Base-by-base conservation (phyloP, 2,113 vertebrate species). In the Eolophus roseicapilla region DNA sequence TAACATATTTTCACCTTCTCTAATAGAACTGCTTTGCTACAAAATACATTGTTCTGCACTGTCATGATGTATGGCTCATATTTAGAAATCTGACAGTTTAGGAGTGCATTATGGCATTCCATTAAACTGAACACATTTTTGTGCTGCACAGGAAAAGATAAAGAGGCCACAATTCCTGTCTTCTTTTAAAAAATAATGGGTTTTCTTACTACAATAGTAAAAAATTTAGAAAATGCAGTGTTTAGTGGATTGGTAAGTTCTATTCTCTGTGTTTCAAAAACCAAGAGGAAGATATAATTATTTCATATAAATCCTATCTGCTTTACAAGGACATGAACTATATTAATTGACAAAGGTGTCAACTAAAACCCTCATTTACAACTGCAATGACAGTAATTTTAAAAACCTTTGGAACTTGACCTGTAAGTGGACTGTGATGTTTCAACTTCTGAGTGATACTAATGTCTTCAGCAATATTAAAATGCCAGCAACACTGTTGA, bases 1-100 rank as follows among this genome's bases (percentile, higher is more conserved):
- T 96, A 97, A 90, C 93, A 97, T 94, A 82, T 95, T 97, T 94
- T 94, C 64, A 93, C 37, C 31, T 94, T 95, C 73, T 92, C 49
- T 95, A 77, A 94, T 85, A 97, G 95, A 94, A 80, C 59, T 80
- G 82, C 94, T 97, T 70, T 81, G 49, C 53, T 93, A 90, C 24
- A 93, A 86, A 92, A 92, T 91, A 82, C 88, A 89, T 93, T 93
- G 88, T 88, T 96, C 88, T 84, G 77, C 79, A 90, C n/a, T 90
- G 75, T 67, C 75, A 74, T 96, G 88, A 96, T 95, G 29, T 90
- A 85, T 87, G 82, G 71, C 20, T 90, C 60, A 11, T 94, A 97
- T 92, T 95, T 97, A 93, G 84, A 93, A 95, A 94, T 76, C 64
- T 97, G 94, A 94, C 75, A 86, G 39, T 89, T 83, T 83, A 69